Percentiles rank a stretch among this genome's conserved stretches.
Conservation (phyloP, 1,140 invertebrate genomes). For the Aphidius gifuensis region DNA sequence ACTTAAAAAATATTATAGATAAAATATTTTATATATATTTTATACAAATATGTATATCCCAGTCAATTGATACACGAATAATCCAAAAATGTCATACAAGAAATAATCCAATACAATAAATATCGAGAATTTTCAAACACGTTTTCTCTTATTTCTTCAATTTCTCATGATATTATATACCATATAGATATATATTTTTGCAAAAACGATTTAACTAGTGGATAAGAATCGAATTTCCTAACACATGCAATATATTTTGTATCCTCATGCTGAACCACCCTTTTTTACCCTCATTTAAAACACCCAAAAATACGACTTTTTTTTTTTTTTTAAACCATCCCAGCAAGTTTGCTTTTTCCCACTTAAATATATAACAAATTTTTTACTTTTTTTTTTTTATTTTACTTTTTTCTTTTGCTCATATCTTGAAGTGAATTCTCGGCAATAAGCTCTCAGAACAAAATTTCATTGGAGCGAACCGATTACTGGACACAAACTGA, state of each 20-base stretch:
- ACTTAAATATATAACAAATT: constrained; percentile 13
- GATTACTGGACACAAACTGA: constrained; percentile 27
- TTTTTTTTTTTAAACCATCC: neutral
- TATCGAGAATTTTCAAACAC: constrained; percentile 16
- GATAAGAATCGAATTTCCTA: constrained; percentile 31
- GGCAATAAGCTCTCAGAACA: constrained; percentile 35
- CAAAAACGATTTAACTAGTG: constrained; percentile 22
- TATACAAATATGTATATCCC: neutral
- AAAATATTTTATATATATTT: too few relatives aligned
- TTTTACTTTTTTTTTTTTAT: constrained; percentile 6
- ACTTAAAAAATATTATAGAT: too few relatives aligned
- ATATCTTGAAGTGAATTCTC: constrained; percentile 31
- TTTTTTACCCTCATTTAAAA: constrained; percentile 2
- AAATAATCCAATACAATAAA: constrained; percentile 8
- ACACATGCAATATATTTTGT: constrained; percentile 30
- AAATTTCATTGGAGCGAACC: constrained; percentile 37
- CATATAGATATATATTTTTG: neutral
- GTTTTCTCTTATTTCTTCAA: neutral
- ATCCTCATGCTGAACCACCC: constrained; percentile 12
- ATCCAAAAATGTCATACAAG: neutral
- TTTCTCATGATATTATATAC: too few relatives aligned
- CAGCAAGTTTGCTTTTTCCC: constrained; percentile 11
- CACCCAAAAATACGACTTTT: neutral
- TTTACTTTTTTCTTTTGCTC: constrained; percentile 9
- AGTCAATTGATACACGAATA: too few relatives aligned